Conservation (phyloP, 2,888 invertebrate species). For the Meloe dianella region DNA sequence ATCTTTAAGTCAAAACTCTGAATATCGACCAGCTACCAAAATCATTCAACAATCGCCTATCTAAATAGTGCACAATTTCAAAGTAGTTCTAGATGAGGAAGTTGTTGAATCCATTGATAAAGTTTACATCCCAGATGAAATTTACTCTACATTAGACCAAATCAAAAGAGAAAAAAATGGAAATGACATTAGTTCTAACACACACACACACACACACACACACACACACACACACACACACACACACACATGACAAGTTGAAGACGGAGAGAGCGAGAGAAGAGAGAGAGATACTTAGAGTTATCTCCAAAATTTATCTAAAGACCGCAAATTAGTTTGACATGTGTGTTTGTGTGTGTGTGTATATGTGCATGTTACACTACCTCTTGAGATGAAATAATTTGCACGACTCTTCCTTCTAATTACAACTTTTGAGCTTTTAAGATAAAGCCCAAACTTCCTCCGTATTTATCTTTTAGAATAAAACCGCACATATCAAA, state of each 20-base stretch:
- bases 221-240: not conserved
- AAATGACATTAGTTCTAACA: too few species aligned
- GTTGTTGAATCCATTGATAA: not conserved
- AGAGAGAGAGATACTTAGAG: not conserved
- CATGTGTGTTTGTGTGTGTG: not conserved
- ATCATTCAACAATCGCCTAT: too few species aligned
- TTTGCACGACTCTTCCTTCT: slow-evolving; percentile 27
- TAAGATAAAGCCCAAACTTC: slow-evolving; percentile 4
- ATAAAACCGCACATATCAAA: slow-evolving; percentile 6
- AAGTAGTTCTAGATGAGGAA: not conserved
- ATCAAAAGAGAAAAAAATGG: too few species aligned
- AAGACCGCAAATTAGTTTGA: slow-evolving; percentile 1
- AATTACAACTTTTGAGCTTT: slow-evolving; percentile 29
- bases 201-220: not conserved
- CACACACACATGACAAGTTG: not conserved
- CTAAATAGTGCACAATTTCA: too few species aligned
- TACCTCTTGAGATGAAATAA: slow-evolving; percentile 29
- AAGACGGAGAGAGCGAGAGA: not conserved
- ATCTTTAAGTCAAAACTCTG: too few species aligned
- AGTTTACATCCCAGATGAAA: not conserved
- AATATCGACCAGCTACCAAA: too few species aligned
- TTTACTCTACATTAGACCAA: not conserved
- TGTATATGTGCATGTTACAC: too few species aligned
- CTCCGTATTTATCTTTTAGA: not conserved
- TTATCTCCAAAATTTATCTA: slow-evolving; percentile 5